phyloP scores from a whole-genome alignment of 2,113 vertebrate genomes.

The Macroglossus sobrinus region DNA sequence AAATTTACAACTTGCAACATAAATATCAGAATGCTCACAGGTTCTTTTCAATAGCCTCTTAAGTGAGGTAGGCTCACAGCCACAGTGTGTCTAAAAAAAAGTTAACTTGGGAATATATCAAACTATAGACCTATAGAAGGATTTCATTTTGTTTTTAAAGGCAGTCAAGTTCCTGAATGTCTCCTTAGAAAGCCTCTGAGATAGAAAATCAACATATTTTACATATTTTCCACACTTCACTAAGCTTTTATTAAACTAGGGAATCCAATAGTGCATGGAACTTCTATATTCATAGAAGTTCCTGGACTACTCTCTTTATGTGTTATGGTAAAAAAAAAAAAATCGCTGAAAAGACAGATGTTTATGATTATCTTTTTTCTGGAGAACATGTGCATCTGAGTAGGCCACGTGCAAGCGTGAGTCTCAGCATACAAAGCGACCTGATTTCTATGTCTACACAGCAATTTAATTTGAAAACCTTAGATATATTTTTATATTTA shows the following conservation, averaged over 20 bases:
- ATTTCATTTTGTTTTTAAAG: slow-evolving; percentile 55
- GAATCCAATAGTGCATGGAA: neutral
- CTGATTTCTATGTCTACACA: neutral
- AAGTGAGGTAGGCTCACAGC: neutral
- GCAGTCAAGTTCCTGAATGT: slow-evolving; percentile 19
- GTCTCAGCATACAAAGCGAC: neutral
- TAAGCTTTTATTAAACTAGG: slow-evolving; percentile 47
- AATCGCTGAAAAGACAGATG: slow-evolving; percentile 10
- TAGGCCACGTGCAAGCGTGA: neutral
- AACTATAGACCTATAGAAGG: neutral
- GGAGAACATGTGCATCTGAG: slow-evolving; percentile 11
- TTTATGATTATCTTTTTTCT: slow-evolving; percentile 51
- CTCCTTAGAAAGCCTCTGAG: slow-evolving; percentile 42
- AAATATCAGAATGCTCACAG: neutral
- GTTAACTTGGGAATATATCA: neutral
- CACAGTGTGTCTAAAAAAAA: neutral
- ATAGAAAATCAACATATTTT: slow-evolving; percentile 59
- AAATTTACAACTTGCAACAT: neutral
- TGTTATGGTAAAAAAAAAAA: slow-evolving; percentile 7
- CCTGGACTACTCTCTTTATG: neutral
- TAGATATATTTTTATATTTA: neutral
- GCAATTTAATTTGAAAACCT: neutral
- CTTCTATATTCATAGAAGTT: slow-evolving; percentile 20
- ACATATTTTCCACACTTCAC: slow-evolving; percentile 35
- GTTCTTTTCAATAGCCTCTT: neutral